Base-by-base conservation (phyloP, 1,140 invertebrate genomes). In the Augochlora pura region DNA sequence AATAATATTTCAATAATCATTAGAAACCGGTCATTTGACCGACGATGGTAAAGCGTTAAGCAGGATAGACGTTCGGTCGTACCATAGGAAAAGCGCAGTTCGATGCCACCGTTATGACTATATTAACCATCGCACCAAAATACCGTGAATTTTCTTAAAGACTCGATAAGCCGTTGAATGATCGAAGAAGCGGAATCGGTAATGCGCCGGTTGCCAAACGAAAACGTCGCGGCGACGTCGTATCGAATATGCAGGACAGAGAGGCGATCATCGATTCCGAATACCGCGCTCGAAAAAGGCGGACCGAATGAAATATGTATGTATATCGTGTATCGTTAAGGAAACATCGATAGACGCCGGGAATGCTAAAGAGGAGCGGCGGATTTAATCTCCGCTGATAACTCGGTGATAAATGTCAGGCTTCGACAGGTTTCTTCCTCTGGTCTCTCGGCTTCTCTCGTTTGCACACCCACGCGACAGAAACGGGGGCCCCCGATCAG, bases 401-500 rank as follows among this genome's bases (percentile, higher is more conserved):
- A 79, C 69, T 38, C 49, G 39, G 69, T 74, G 77, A 60, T 76
- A 77, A 72, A 73, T 27, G 67, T 71, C 73, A 67, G 32, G 18
- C n/a, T 70, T 63, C 76, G 81, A 74, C 81, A 64, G n/a, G 72
- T 77, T 62, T 46, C 68, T 84, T 71, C 73, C 52, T 46, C 49
- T 77, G 32, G 23, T 66, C 14, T 46, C 32, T 54, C 68, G 32
- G 49, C 32, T 46, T 42, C 65, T 64, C 39, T 81, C 75, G 54
- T 39, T 75, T 76, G 57, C 70, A 67, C 81, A 69, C 81, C 84
- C 78, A 86, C 84, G 68, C 70, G 74, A 16, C 25, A 63, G 73
- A 60, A 21, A 46, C 65, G 60, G 27, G 52, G 70, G 49, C 52
- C 65, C 49, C 16, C 16, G 18, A 52, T 16, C 16, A 16, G 32